These are phyloP conservation scores for Phymorhynchus buccinoides DNA, from an alignment of 1,140 invertebrate genomes.

Conservation along the genomic window DNA sequence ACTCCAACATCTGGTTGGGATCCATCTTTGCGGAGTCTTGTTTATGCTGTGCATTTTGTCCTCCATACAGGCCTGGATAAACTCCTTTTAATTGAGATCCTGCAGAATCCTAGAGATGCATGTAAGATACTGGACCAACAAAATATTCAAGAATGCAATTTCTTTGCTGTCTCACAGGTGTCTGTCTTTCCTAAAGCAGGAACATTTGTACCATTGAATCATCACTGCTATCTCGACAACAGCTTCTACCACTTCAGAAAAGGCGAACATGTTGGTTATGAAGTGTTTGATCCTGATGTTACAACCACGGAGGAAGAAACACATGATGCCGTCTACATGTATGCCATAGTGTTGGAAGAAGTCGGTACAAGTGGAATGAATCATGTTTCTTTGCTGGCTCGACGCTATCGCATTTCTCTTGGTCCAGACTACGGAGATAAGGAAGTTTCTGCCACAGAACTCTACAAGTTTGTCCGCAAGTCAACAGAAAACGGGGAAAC, in stretches of 20 bases:
- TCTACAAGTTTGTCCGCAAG: slow-evolving; percentile 42
- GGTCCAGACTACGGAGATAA: slow-evolving; percentile 46
- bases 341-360: slow-evolving; percentile 52
- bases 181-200: slow-evolving; percentile 50
- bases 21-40: not conserved
- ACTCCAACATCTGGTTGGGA: not conserved
- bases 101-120: not conserved
- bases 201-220: slow-evolving; percentile 47
- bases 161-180: not conserved
- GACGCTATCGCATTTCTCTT: slow-evolving; percentile 53
- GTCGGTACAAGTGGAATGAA: slow-evolving; percentile 20
- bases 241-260: slow-evolving; percentile 49
- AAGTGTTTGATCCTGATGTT: slow-evolving; percentile 53
- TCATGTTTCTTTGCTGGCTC: slow-evolving; percentile 21
- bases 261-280: slow-evolving; percentile 57
- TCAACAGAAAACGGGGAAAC: not conserved
- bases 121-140: not conserved
- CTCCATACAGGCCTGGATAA: not conserved
- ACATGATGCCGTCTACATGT: slow-evolving; percentile 46
- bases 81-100: not conserved
- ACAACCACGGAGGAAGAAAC: not conserved
- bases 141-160: not conserved
- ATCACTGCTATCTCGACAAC: slow-evolving; percentile 54
- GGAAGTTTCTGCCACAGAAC: slow-evolving; percentile 48
- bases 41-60: not conserved